These are phyloP conservation scores for Psittacara wagleri DNA, from an alignment of 2,113 vertebrate genomes.

Conservation along the genomic window DNA sequence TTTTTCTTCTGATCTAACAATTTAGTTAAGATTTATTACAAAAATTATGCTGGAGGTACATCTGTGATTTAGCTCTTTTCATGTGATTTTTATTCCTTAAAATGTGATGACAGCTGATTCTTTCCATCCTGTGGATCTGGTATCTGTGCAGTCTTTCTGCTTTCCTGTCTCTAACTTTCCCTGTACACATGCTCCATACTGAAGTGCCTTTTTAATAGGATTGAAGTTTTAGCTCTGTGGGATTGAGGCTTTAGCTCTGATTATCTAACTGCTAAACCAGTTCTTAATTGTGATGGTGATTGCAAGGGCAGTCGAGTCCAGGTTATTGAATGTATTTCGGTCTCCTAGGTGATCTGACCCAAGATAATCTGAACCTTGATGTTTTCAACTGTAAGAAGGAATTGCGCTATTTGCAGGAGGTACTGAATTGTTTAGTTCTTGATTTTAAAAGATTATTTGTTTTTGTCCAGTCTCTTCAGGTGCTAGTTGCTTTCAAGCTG, in stretches of 20 bases:
- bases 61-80: not conserved
- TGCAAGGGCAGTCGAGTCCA: not conserved
- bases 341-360: not conserved
- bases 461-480: not conserved
- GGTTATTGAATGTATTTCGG: not conserved
- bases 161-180: not conserved
- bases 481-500: not conserved
- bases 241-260: slow-evolving; percentile 48
- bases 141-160: not conserved
- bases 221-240: slow-evolving; percentile 32
- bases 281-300: slow-evolving; percentile 33
- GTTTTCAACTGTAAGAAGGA: not conserved
- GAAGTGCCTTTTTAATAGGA: slow-evolving; percentile 52
- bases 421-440: not conserved
- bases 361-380: not conserved
- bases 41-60: not conserved
- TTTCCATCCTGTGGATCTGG: not conserved
- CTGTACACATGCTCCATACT: not conserved
- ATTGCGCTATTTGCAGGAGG: not conserved
- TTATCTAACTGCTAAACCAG: slow-evolving; percentile 34
- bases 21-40: not conserved
- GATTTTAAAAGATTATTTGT: not conserved
- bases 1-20: not conserved
- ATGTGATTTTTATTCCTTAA: not conserved
- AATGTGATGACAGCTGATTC: not conserved